Evolutionary conservation across 2,888 invertebrate genomes (phyloP), one percentile per base, ranked within the genome.

Genomic region (Stictocephala bisonia): DNA sequence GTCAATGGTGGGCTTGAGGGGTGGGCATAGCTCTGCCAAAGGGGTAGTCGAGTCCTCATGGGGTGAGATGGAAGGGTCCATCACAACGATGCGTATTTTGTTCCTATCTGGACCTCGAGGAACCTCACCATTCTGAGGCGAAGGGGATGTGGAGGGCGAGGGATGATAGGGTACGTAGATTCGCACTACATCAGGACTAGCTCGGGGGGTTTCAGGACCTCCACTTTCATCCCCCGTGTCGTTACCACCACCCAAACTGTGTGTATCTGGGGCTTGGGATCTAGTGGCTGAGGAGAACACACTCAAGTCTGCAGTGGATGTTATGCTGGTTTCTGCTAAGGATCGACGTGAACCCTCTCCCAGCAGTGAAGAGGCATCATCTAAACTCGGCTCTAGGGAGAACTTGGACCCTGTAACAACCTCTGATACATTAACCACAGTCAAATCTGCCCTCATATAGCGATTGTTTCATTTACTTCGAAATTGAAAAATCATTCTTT

Each of bases 281-380:
- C 90, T 87, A 11, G 90, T 91, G 80, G 90, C 89, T 73, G 87
- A 87, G 20, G 91, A 92, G 85, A 93, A 92, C 77, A 93, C 92
- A 79, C 92, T 92, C 74, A 93, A 86, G 83, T 93, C 93, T 0
- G 93, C 93, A 0, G 93, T 93, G 66, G 93, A 93, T 29, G 93
- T 94, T 68, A 93, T 92, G 80, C 93, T 93, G 22, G 93, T 94
- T 82, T 93, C 93, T 18, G 93, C 93, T 74, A 94, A 86, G 66
- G 93, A 94, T 69, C 92, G 90, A 71, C 93, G 87, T 18, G 93
- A 93, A 26, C 93, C 92, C 74, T 88, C 87, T 74, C 86, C 87
- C 71, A 90, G 82, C 75, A 89, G 86, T 29, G 93, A 93, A 79
- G 89, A 89, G 20, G 90, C 90, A 82, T 93, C 93, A 76, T 89